Base-by-base conservation (phyloP, 2,113 vertebrate genomes). In the Paramisgurnus dabryanus region DNA sequence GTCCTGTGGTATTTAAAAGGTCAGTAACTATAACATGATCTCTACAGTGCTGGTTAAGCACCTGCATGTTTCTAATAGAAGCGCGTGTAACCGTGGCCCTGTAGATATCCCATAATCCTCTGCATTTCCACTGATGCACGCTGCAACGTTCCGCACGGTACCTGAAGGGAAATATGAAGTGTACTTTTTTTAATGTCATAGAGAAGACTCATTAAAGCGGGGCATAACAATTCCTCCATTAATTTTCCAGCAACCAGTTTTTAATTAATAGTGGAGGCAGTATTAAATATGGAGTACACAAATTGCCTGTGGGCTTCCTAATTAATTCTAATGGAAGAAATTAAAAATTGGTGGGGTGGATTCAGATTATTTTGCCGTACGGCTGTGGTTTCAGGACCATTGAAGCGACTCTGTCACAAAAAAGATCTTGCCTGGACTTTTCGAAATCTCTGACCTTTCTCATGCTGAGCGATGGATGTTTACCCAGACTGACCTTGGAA, bases 251-350 rank as follows among this genome's bases (percentile, higher is more conserved):
- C 93, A 93, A 93, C 81, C 93, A 95, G 89, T 93, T 95, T 95
- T 95, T 94, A 95, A 95, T 96, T 95, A 95, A 94, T 93, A 90
- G 92, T 93, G 89, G 90, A 92, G 93, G 92, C 92, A 94, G 89
- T 90, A 92, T 95, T 95, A 93, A 93, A 92, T 91, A 89, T 88
- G 89, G 90, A 89, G 89, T 93, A 90, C 88, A 86, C 90, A 93
- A 95, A 95, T 95, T 93, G 91, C 93, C 92, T 93, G 91, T 90
- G 90, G 93, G 93, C 76, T 87, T 94, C 93, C 91, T 92, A 94
- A 91, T 95, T 93, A 94, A 90, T 95, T 93, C 93, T 95, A 94
- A 94, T 93, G 91, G 93, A 95, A 91, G 89, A 87, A 90, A 90
- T 92, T 92, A 91, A 91, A 91, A 87, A 91, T 93, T 92, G 91